A percentile compares a stretch with the other conserved stretches of the same genome.
Evolutionary conservation across 1,140 invertebrate genomes (phyloP).

Genomic region (Lepidostoma basale): DNA sequence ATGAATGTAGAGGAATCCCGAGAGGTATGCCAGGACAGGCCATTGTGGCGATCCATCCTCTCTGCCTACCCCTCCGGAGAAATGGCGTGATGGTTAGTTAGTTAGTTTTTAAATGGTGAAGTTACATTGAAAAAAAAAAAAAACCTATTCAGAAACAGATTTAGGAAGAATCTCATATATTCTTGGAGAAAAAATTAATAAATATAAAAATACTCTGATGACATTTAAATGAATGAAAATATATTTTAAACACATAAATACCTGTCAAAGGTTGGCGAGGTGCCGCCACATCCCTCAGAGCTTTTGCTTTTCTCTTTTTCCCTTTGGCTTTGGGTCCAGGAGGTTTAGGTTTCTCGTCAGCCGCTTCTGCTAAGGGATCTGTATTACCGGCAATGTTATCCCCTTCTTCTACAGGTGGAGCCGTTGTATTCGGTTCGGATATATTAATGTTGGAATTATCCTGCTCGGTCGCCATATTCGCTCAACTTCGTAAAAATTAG

Average conservation of each 20-base stretch:
- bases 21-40: too few relatives aligned
- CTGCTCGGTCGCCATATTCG: too few relatives aligned
- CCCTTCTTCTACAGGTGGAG: too few relatives aligned
- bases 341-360: constrained; percentile 12
- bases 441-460: not conserved
- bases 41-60: too few relatives aligned
- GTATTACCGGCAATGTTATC: not conserved
- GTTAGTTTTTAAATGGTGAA: not conserved
- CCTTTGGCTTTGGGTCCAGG: constrained; percentile 51
- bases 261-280: constrained; percentile 76
- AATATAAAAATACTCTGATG: not conserved
- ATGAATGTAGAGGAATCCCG: too few relatives aligned
- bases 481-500: too few relatives aligned
- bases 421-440: too few relatives aligned
- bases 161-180: not conserved
- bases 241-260: constrained; percentile 49
- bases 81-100: too few relatives aligned
- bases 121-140: not conserved
- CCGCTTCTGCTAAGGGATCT: not conserved
- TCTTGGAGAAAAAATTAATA: not conserved
- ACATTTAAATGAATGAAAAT: not conserved
- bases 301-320: constrained; percentile 71
- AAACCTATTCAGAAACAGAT: not conserved
- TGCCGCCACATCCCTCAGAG: constrained; percentile 70
- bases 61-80: too few relatives aligned